Conservation (phyloP, 2,797 vertebrate species). For the Otolemur crassicaudatus region DNA sequence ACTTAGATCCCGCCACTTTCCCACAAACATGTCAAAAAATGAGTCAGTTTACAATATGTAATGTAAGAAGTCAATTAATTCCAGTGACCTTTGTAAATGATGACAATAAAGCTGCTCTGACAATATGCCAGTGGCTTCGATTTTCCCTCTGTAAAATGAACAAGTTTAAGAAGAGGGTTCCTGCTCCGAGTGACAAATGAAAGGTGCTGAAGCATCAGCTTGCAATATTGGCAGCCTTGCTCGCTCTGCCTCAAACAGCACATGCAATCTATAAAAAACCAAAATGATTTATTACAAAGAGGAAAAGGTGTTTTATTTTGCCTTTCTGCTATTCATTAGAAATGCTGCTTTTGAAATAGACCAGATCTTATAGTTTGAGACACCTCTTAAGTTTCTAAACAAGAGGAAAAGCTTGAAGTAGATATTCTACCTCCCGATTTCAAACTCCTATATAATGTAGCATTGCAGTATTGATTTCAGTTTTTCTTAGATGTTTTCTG, state of each 20-base stretch:
- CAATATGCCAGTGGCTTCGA: constrained; percentile 81
- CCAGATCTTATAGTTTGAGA: constrained; percentile 26
- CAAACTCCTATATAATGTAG: constrained; percentile 67
- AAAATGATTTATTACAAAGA: constrained; percentile 71
- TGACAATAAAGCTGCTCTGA: constrained; percentile 85
- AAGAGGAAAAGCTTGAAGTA: constrained; percentile 47
- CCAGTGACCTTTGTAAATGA: constrained; percentile 87
- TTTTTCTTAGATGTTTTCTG: constrained; percentile 69
- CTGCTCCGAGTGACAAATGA: constrained; percentile 84
- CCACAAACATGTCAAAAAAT: constrained; percentile 82
- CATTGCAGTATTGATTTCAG: constrained; percentile 76
- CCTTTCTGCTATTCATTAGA: constrained; percentile 66
- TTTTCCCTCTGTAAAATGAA: constrained; percentile 85
- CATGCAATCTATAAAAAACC: constrained; percentile 70
- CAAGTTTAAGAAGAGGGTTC: constrained; percentile 85
- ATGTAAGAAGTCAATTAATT: constrained; percentile 87
- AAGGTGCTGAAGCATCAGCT: constrained; percentile 85
- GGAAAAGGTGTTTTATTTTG: constrained; percentile 56
- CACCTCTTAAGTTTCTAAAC: constrained; percentile 33
- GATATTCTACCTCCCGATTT: constrained; percentile 43
- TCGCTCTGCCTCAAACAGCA: constrained; percentile 76
- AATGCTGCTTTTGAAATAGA: constrained; percentile 50
- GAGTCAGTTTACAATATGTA: constrained; percentile 79
- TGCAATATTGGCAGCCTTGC: constrained; percentile 82
- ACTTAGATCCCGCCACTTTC: constrained; percentile 78